Evolutionary conservation across 1,140 invertebrate species (phyloP).

Genomic region (Coenobita brevimanus): DNA sequence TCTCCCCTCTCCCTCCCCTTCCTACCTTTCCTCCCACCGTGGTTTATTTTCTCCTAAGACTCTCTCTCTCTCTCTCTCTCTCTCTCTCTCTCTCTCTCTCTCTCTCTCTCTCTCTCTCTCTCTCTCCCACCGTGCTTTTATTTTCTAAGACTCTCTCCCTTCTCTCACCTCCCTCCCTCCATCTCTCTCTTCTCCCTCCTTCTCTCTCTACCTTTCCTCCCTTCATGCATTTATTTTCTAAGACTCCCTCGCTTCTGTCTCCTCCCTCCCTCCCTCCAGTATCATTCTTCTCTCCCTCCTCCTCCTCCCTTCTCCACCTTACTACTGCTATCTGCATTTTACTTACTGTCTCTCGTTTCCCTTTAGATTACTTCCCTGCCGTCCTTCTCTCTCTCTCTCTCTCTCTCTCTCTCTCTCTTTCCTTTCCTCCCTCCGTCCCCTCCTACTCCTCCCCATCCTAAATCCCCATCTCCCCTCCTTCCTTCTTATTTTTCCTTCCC

Average conservation of each 20-base stretch:
- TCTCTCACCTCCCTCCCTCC: background rate
- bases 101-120: background rate
- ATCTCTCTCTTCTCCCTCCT: background rate
- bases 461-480: background rate
- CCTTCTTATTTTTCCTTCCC: background rate
- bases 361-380: no score
- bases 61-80: no score
- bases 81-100: constrained; percentile 1
- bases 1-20: no score
- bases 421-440: background rate
- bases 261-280: no score
- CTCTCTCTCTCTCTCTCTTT: background rate
- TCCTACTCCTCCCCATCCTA: background rate
- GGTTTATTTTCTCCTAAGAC: no score
- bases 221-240: background rate
- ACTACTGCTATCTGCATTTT: no score
- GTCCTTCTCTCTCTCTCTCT: background rate
- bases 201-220: background rate
- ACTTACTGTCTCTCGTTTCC: no score
- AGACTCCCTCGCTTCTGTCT: no score
- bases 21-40: no score
- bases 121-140: background rate
- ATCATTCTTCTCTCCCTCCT: no score
- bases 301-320: no score
- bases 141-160: no score